Percentiles rank a stretch among this genome's conserved stretches.
These are phyloP conservation scores for Shinisaurus crocodilurus DNA, from an alignment of 2,113 vertebrate species.

Conservation along the genomic window DNA sequence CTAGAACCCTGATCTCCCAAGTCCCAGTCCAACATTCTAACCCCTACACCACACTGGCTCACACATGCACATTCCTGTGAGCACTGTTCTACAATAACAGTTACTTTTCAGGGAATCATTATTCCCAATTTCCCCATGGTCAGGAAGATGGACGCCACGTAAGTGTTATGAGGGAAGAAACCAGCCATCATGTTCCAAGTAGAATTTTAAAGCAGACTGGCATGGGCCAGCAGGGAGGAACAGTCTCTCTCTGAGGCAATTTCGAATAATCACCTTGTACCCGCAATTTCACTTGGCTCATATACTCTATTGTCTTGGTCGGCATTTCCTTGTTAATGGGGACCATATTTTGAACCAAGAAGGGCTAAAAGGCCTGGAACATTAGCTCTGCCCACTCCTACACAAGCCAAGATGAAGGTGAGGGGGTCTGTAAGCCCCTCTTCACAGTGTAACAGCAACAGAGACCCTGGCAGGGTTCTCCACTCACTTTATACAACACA, in stretches of 20 bases:
- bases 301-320: not conserved
- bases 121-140: not conserved
- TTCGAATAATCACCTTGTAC: constrained; percentile 7
- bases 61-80: not conserved
- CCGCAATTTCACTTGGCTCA: not conserved
- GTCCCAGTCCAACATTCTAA: no score
- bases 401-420: not conserved
- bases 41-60: no score
- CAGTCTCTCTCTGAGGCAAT: not conserved
- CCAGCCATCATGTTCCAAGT: not conserved
- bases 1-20: no score
- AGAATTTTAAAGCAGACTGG: not conserved
- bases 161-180: not conserved
- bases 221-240: not conserved
- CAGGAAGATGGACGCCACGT: constrained; percentile 5
- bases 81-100: not conserved
- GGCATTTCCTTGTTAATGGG: not conserved
- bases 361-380: not conserved
- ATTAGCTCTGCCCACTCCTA: not conserved
- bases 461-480: not conserved
- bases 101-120: not conserved
- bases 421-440: not conserved
- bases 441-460: not conserved
- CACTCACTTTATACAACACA: not conserved
- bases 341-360: not conserved